Base-by-base conservation (phyloP, 2,113 vertebrate genomes). In the Hippocampus comes region DNA sequence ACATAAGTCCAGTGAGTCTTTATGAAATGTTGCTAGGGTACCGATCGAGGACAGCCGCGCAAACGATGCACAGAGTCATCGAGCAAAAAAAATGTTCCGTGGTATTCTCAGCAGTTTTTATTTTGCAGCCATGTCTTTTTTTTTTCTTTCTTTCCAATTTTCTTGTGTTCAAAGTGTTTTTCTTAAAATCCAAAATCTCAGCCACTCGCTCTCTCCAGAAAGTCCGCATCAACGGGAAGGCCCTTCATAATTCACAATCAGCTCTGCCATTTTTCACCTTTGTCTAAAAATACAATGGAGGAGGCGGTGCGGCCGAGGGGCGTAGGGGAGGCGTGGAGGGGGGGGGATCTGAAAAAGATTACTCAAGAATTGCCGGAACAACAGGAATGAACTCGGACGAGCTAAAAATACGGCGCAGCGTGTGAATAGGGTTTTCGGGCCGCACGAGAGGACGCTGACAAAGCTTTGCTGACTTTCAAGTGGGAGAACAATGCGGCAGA, bases 351-450 rank as follows among this genome's bases (percentile, higher is more conserved):
- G 77, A 85, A 84, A 85, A 84, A 88, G 84, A 91, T 87, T 90
- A 88, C 86, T 88, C 85, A 91, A 91, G 88, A 93, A 93, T 92
- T 81, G 81, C 79, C 91, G 91, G 92, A 93, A 92, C 89, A 89
- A 85, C 77, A 88, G 84, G 83, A 88, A 71, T 74, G 61, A 80
- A 84, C 74, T 87, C 76, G 82, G 80, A 74, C 49, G 43, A 55
- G 81, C 89, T 92, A 91, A 91, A 92, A 91, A 92, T 92, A 91
- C 41, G 17, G 61, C 78, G 23, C 87, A 82, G 86, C 87, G 89
- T 92, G 90, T 91, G 88, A 91, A 91, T 89, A 89, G 90, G 89
- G 90, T 91, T 89, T 90, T 90, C 83, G 86, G 86, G 83, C 81
- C 77, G 76, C 84, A 85, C 81, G 84, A 75, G 85, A 86, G 88